Evolutionary conservation across 2,888 invertebrate genomes (phyloP), one percentile per base, ranked within the genome.

Genomic region (Cheilosia impressa): DNA sequence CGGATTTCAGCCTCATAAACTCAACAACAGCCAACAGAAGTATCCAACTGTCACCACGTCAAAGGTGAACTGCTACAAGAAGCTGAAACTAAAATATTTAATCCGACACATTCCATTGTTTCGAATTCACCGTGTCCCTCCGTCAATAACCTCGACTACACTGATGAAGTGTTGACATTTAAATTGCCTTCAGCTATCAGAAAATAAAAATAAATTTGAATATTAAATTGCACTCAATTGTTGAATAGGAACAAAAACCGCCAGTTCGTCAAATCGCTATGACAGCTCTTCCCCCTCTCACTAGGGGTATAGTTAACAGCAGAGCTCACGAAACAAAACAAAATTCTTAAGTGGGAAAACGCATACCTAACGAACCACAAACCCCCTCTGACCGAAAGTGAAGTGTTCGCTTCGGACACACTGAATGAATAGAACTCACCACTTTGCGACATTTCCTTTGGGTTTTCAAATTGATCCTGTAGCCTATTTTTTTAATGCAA

Each of bases 141-240:
- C 13, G 34, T 53, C 71, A 62, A 58, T 68, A 19, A 53, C 22
- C 68, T 60, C 13, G 1, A 27, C 27, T n/a, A 65, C 53, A 38
- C 76, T 76, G 76, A 85, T 80, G 84, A 80, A 72, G 80, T 85
- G 80, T 85, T 85, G 85, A 81, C 85, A 80, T 85, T 85, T 81
- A 77, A 80, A 80, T 85, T 53, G 85, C 85, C 80, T 68, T 66
- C 62, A 77, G 85, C 85, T 72, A 85, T 68, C 63, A 17, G 47
- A 72, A 63, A 85, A 77, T 57, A 68, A 68, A 83, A 78, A 69
- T 60, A 77, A 85, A 85, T 85, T 85, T 85, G 80, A 85, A 85
- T 85, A 85, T 80, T 85, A 85, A 85, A 85, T 85, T 85, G 85
- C 85, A 85, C 81, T 77, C 85, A 68, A 85, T 85, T 85, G 80